These are phyloP conservation scores for Gambusia affinis DNA, from an alignment of 2,113 vertebrate genomes.

Conservation along the genomic window DNA sequence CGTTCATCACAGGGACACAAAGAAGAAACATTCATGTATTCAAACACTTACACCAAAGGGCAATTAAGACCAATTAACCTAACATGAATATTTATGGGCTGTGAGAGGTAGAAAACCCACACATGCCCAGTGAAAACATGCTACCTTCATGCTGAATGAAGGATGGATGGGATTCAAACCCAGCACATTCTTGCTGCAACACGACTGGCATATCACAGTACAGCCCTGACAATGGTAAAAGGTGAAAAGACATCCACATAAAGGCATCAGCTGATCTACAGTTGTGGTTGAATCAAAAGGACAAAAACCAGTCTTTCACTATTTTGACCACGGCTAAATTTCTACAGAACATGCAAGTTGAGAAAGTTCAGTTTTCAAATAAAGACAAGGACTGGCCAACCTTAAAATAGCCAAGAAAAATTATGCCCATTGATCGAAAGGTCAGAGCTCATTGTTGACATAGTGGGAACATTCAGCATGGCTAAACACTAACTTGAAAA, in stretches of 20 bases:
- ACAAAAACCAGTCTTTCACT: not conserved
- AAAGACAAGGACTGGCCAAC: not conserved
- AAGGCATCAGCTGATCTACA: not conserved
- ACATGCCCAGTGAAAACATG: no score
- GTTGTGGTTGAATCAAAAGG: not conserved
- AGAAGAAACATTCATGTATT: no score
- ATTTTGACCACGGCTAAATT: not conserved
- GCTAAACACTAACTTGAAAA: slow-evolving; percentile 1
- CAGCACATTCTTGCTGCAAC: no score
- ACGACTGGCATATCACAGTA: not conserved
- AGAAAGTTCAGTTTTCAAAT: not conserved
- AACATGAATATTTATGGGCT: no score
- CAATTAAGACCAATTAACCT: no score
- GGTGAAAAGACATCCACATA: not conserved
- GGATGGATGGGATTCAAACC: no score
- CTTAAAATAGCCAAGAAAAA: not conserved
- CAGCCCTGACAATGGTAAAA: not conserved
- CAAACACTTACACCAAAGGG: no score
- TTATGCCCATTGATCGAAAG: not conserved
- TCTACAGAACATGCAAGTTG: not conserved
- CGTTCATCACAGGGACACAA: no score
- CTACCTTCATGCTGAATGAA: no score
- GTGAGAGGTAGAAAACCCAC: no score
- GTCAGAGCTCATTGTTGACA: slow-evolving; percentile 1
- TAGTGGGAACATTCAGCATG: slow-evolving; percentile 13